Conservation (phyloP, 1,140 invertebrate species). For the Argopecten irradians region DNA sequence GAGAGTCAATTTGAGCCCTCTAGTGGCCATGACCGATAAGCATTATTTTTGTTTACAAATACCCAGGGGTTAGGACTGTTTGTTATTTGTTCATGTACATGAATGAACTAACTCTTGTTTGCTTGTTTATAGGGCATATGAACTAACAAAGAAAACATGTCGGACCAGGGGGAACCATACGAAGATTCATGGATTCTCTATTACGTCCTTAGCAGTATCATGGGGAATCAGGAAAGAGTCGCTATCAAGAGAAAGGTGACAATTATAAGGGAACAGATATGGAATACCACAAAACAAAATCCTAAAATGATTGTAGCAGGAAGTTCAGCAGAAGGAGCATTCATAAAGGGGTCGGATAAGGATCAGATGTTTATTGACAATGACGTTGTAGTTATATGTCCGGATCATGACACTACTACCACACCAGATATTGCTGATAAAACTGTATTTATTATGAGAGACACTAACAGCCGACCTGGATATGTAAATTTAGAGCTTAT, state of each 20-base stretch:
- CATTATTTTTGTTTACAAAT: too few relatives aligned
- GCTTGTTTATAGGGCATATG: too few relatives aligned
- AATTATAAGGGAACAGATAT: not conserved
- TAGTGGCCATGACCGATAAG: too few relatives aligned
- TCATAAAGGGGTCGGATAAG: not conserved
- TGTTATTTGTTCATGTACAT: too few relatives aligned
- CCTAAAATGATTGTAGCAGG: not conserved
- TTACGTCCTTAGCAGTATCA: not conserved
- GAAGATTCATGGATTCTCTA: not conserved
- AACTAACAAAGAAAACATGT: too few relatives aligned
- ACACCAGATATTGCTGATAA: not conserved
- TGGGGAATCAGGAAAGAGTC: not conserved
- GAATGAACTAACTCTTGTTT: too few relatives aligned
- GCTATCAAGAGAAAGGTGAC: not conserved
- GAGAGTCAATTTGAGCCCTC: too few relatives aligned
- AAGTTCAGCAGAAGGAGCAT: not conserved
- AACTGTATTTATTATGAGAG: not conserved
- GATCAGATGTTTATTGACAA: not conserved
- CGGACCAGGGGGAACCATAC: not conserved
- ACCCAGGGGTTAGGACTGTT: too few relatives aligned
- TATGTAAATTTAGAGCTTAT: not conserved
- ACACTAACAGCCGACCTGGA: not conserved
- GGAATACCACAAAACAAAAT: not conserved
- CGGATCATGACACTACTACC: not conserved
- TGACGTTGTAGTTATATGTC: not conserved